phyloP scores from a whole-genome alignment of 2,797 vertebrate species.

The Columba guinea region DNA sequence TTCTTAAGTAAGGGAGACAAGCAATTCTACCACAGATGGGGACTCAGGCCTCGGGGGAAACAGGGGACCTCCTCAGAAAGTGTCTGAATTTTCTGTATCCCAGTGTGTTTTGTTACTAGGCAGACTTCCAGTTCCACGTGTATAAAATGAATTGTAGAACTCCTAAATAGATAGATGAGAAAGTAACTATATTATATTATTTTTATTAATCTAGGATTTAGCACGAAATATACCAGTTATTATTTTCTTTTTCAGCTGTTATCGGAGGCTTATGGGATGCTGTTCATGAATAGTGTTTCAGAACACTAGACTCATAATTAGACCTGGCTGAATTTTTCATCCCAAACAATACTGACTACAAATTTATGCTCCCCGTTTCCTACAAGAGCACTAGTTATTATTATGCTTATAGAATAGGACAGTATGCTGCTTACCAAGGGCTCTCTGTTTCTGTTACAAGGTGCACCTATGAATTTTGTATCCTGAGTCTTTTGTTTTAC shows the following conservation, averaged over 20 bases:
- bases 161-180: neutral
- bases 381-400: neutral
- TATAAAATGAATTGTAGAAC: neutral
- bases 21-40: neutral
- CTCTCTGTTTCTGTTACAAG: neutral
- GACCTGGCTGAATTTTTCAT: neutral
- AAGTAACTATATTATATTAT: neutral
- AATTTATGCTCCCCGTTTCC: neutral
- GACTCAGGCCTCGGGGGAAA: neutral
- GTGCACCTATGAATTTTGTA: neutral
- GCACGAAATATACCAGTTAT: neutral
- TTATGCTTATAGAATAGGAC: neutral
- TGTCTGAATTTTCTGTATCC: neutral
- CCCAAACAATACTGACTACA: neutral
- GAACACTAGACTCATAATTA: neutral
- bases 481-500: neutral
- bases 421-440: neutral
- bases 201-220: neutral
- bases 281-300: neutral
- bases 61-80: neutral
- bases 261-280: neutral
- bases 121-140: fast-evolving
- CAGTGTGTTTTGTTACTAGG: neutral
- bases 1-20: neutral
- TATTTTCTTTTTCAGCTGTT: neutral